These are phyloP conservation scores for Philonicus albiceps DNA, from an alignment of 2,888 invertebrate genomes.

Conservation along the genomic window DNA sequence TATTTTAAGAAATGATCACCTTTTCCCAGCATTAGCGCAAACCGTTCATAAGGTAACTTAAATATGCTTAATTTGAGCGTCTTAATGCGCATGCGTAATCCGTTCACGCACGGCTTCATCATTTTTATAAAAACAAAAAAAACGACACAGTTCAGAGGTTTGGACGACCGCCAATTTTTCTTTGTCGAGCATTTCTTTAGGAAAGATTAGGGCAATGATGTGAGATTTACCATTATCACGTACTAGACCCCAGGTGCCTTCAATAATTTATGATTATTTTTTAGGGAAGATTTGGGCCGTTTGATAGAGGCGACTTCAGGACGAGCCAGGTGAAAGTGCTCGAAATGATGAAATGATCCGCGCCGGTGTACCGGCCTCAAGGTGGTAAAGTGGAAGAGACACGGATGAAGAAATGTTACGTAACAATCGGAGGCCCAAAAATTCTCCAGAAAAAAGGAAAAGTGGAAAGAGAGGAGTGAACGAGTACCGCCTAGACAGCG, in stretches of 20 bases:
- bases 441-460: constrained; percentile 29
- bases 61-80: not conserved
- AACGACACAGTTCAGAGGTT: not conserved
- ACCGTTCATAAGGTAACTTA: not conserved
- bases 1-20: not conserved
- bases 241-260: not conserved
- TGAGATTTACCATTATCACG: not conserved
- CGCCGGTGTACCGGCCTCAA: not conserved
- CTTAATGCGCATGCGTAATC: constrained; percentile 2
- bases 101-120: not conserved
- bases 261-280: not conserved
- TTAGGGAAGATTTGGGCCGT: constrained; percentile 19
- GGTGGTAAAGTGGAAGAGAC: not conserved
- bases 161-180: not conserved
- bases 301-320: constrained; percentile 2
- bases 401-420: not conserved
- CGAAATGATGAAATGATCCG: not conserved
- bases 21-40: not conserved
- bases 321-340: constrained; percentile 12
- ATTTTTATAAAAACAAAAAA: not conserved
- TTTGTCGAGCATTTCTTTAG: not conserved
- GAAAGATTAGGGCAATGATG: not conserved
- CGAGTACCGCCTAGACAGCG: not conserved
- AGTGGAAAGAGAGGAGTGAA: constrained; percentile 23
- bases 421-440: not conserved